Base-by-base conservation (phyloP, 2,888 invertebrate genomes). In the Agriopis leucophaearia region DNA sequence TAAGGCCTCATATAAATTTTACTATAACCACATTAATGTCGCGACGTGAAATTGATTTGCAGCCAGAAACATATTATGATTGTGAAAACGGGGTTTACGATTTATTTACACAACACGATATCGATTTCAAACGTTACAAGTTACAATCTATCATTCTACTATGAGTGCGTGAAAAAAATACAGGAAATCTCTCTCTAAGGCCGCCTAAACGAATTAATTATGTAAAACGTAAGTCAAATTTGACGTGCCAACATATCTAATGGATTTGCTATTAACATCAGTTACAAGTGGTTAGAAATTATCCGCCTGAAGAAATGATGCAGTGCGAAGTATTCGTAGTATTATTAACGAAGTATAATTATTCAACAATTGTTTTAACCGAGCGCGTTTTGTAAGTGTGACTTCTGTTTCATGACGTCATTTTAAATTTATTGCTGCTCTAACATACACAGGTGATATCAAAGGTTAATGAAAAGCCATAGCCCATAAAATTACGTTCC, bases 31-130 rank as follows among this genome's bases (percentile, higher is more conserved):
- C 91, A 93, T 94, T 93, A 93, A 93, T 92, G 92, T 93, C 91
- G 89, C 89, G 90, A 92, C 92, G 92, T 92, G 93, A 94, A 94
- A 93, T 93, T 93, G 94, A 94, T 94, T 94, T 94, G 92, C 92
- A 85, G 85, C 89, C 92, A 91, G 91, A 92, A 94, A 92, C 92
- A 92, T 93, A 93, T 93, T 93, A 93, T 91, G 93, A 93, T 94
- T 94, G 92, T 91, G 94, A 91, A 94, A 94, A 94, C 85, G 89
- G 90, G 94, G 93, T 94, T 94, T 94, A 94, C 93, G 93, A 91
- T 92, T 92, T 94, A 93, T 93, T 94, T 92, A 91, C 92, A 91
- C 90, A 89, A 85, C 84, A 87, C 90, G 82, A 88, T 91, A 92
- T 87, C 88, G 85, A 42, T 13, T 90, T 85, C 75, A 81, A 87